phyloP scores from a whole-genome alignment of 1,140 invertebrate species.

The Drosophila neocordata region DNA sequence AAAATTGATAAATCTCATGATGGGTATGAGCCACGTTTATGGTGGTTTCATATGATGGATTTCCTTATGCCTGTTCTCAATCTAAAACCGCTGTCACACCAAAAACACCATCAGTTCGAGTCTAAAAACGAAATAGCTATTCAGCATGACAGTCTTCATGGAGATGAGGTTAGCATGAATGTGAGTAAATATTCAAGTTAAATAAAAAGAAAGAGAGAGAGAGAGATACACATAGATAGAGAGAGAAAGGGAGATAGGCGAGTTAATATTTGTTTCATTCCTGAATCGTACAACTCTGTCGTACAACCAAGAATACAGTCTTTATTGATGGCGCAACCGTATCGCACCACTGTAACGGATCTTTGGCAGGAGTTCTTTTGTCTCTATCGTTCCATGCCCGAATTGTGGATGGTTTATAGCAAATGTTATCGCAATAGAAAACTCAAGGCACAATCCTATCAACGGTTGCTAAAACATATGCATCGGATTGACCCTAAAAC shows the following conservation, averaged over 20 bases:
- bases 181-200: too few species aligned
- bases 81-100: constrained; percentile 9
- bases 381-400: too few species aligned
- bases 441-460: too few species aligned
- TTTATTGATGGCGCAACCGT: constrained; percentile 14
- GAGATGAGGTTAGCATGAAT: constrained; percentile 45
- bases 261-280: not conserved
- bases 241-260: not conserved
- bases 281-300: constrained; percentile 51
- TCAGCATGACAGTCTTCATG: constrained; percentile 54
- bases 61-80: constrained; percentile 64
- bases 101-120: constrained; percentile 23
- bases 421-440: too few species aligned
- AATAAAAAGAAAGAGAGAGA: constrained; percentile 15
- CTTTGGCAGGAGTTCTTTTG: constrained; percentile 56
- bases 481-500: too few species aligned
- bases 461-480: too few species aligned
- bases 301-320: too few species aligned
- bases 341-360: constrained; percentile 14
- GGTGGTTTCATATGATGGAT: constrained; percentile 65
- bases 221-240: not conserved
- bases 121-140: constrained; percentile 1
- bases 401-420: too few species aligned
- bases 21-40: constrained; percentile 56
- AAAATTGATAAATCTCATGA: constrained; percentile 45